Evolutionary conservation across 2,888 invertebrate species (phyloP), one percentile per base, ranked within the genome.

Genomic region (Unio pictorum): DNA sequence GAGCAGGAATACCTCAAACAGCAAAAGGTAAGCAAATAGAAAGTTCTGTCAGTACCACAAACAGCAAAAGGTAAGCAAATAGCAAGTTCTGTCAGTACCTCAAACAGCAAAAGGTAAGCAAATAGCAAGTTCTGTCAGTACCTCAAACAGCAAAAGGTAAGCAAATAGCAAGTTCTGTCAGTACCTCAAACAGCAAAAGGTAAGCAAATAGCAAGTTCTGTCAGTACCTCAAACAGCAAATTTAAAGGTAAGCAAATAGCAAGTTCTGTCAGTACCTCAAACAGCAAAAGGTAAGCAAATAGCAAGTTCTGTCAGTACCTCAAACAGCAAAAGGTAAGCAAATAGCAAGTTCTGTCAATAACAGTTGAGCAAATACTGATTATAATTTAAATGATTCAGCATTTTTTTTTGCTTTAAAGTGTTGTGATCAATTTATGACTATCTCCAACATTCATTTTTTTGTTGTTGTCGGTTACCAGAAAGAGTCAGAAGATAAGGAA

Each of bases 171-270:
- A 34, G 7, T 34, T 34, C 7, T 34, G 7, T 34, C 87, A 88
- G n/a, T 92, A 90, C 80, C 73, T 91, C 23, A 91, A 91, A 76
- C 87, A 88, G 66, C 86, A 88, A 71, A 93, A 7, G 1, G 34
- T 8, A 34, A 34, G 34, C 34, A 34, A 98, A 98, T 87, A 97
- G 97, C 85, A 97, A 98, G 91, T n/a, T n/a, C 92, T 94, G 23
- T 23, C 87, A 91, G 72, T 92, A 90, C 80, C 73, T 91, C 23
- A 91, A 91, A 76, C 87, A 88, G 66, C 86, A 88, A 71, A 93
- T n/a, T 1, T 1, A 34, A 0, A 92, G 90, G 34, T 34, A 34
- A 34, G 34, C 34, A 34, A 98, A 98, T 87, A 97, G 97, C 85
- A 97, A 98, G 91, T n/a, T n/a, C n/a, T n/a, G n/a, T n/a, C n/a